Evolutionary conservation across 2,113 vertebrate genomes (phyloP).

Genomic region (Nesospiza acunhae): DNA sequence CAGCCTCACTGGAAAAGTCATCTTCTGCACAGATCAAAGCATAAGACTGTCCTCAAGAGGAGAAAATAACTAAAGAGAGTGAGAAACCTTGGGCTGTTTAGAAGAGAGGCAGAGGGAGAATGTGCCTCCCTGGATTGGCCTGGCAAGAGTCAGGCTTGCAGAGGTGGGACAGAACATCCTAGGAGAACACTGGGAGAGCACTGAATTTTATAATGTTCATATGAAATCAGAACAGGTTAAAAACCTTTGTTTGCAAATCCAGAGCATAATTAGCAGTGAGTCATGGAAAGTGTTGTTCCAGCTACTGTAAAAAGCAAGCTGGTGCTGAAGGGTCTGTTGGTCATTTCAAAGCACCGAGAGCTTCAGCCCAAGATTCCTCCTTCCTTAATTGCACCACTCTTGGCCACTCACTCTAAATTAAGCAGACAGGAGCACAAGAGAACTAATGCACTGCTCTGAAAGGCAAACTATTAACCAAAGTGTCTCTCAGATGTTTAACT

Average conservation of each 20-base stretch:
- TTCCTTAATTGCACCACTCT: slow-evolving; percentile 45
- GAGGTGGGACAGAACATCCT: neutral
- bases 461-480: slow-evolving; percentile 33
- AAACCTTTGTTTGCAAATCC: neutral
- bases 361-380: slow-evolving; percentile 15
- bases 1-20: neutral
- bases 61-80: neutral
- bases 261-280: neutral
- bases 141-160: neutral
- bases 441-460: slow-evolving; percentile 23
- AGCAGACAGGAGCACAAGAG: slow-evolving; percentile 17
- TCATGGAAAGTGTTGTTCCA: neutral
- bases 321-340: neutral
- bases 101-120: neutral
- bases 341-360: neutral
- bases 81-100: neutral
- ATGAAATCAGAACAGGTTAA: neutral
- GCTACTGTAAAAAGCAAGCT: neutral
- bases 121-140: neutral
- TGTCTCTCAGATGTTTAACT: slow-evolving; percentile 41
- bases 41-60: neutral
- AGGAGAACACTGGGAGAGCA: neutral
- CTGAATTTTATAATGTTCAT: neutral
- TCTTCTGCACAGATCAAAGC: neutral
- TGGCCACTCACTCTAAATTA: neutral